Evolutionary conservation across 2,113 vertebrate genomes (phyloP).

Genomic region (Eolophus roseicapilla): DNA sequence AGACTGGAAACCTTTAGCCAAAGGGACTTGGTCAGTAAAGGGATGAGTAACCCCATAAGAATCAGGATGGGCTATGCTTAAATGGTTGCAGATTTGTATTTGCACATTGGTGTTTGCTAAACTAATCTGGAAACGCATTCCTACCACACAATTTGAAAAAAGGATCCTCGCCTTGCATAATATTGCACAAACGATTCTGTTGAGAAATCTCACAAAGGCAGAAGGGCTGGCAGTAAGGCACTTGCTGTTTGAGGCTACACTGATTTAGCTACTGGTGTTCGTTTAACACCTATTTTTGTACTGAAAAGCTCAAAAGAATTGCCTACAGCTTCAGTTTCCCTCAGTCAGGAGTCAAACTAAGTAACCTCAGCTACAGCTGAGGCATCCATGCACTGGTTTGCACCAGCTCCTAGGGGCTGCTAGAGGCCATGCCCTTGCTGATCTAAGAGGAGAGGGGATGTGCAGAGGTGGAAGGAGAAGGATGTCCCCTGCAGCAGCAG

Average conservation of each 20-base stretch:
- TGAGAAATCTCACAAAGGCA: background rate
- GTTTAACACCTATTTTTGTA: background rate
- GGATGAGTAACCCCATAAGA: accelerated
- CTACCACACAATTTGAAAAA: background rate
- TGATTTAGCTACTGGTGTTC: background rate
- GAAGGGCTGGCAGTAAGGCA: background rate
- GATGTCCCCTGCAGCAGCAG: background rate
- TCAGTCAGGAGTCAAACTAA: background rate
- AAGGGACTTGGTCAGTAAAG: background rate
- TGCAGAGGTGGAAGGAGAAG: background rate
- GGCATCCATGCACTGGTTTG: background rate
- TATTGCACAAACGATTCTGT: background rate
- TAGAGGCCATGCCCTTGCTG: background rate
- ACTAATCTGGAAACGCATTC: background rate
- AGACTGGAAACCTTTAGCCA: background rate
- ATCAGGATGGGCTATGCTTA: background rate
- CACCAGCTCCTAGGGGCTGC: background rate
- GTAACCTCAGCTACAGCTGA: background rate
- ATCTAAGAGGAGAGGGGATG: background rate
- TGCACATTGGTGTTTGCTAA: background rate
- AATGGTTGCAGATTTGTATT: background rate
- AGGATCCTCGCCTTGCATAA: background rate
- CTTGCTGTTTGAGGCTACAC: background rate
- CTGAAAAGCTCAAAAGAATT: background rate
- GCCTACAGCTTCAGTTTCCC: background rate